These are phyloP conservation scores for Cecropterus lyciades DNA, from an alignment of 1,140 invertebrate genomes.

Conservation along the genomic window DNA sequence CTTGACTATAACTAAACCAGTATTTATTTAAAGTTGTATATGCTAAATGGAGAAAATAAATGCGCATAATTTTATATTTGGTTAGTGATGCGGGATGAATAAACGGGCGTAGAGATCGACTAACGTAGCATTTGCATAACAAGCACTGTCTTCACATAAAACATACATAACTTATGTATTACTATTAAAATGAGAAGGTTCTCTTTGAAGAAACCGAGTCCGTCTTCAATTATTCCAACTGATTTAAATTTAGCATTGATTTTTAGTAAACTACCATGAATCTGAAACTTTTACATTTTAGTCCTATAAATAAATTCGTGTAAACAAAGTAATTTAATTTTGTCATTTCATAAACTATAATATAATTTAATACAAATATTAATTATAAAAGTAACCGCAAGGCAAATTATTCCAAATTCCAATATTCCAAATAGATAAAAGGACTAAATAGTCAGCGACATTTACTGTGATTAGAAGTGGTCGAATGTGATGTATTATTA, in stretches of 20 bases:
- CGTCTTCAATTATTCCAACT: slow-evolving; percentile 8
- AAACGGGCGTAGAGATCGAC: slow-evolving; percentile 50
- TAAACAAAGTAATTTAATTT: too few relatives aligned
- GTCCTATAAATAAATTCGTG: too few relatives aligned
- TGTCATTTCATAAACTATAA: too few relatives aligned
- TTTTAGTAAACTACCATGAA: too few relatives aligned
- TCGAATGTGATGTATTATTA: too few relatives aligned
- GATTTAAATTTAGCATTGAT: neutral
- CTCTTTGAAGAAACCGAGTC: slow-evolving; percentile 6
- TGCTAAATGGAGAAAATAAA: slow-evolving; percentile 55
- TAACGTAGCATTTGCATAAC: slow-evolving; percentile 64
- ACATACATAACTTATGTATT: slow-evolving; percentile 32
- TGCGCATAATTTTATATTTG: slow-evolving; percentile 73
- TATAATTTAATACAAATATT: too few relatives aligned
- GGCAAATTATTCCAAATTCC: too few relatives aligned
- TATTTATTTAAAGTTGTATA: slow-evolving; percentile 37
- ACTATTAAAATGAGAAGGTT: slow-evolving; percentile 9
- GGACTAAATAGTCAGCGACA: too few relatives aligned
- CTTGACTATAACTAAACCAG: slow-evolving; percentile 10
- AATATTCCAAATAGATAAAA: too few relatives aligned
- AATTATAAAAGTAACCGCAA: too few relatives aligned
- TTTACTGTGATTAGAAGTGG: too few relatives aligned
- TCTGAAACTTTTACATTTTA: too few relatives aligned
- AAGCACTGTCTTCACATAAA: slow-evolving; percentile 51
- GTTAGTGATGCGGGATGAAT: slow-evolving; percentile 60